These are phyloP conservation scores for Helobdella robusta DNA, from an alignment of 2,888 invertebrate genomes.

Conservation along the genomic window DNA sequence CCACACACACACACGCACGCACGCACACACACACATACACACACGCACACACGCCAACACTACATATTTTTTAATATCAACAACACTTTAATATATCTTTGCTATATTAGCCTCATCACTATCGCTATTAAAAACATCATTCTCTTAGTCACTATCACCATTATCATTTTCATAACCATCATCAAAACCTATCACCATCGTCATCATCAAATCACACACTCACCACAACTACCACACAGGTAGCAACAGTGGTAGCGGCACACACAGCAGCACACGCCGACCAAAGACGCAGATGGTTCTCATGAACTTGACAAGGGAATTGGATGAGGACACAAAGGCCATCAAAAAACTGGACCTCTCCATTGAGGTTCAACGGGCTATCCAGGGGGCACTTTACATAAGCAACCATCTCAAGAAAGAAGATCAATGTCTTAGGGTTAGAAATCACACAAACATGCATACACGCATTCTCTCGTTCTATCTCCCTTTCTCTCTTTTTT, in stretches of 20 bases:
- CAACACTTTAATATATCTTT: too few relatives aligned
- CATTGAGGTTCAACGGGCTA: constrained; percentile 35
- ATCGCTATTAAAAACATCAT: too few relatives aligned
- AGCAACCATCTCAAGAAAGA: constrained; percentile 37
- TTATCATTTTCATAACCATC: too few relatives aligned
- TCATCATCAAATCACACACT: too few relatives aligned
- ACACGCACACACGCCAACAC: too few relatives aligned
- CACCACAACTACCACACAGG: too few relatives aligned
- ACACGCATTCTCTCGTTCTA: not conserved
- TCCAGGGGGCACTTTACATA: constrained; percentile 36
- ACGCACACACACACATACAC: too few relatives aligned
- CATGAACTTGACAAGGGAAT: constrained; percentile 32
- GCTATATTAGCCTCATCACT: too few relatives aligned
- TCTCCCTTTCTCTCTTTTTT: not conserved
- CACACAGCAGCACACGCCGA: constrained; percentile 23
- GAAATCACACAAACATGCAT: not conserved
- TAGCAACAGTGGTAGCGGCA: constrained; percentile 15
- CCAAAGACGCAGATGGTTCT: constrained; percentile 35
- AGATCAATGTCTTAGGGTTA: constrained; percentile 34
- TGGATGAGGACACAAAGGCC: constrained; percentile 31
- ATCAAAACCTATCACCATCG: too few relatives aligned
- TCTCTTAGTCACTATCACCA: too few relatives aligned
- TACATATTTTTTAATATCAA: too few relatives aligned
- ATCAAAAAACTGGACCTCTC: constrained; percentile 23
- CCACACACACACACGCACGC: too few relatives aligned